A percentile compares a stretch with the other conserved stretches of the same genome.
Evolutionary conservation across 2,888 invertebrate genomes (phyloP).

Genomic region (Cataglyphis livida): DNA sequence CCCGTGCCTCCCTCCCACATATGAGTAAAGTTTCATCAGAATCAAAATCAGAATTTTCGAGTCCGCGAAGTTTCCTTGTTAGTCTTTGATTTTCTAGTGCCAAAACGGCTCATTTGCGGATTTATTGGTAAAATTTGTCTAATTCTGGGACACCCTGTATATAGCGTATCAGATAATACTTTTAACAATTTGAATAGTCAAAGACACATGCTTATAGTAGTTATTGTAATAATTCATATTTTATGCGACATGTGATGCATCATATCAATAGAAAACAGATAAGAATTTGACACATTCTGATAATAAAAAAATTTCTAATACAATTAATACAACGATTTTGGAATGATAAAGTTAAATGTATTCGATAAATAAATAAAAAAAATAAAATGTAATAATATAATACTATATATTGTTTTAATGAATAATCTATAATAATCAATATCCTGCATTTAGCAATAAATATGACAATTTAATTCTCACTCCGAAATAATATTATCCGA

Average conservation of each 20-base stretch:
- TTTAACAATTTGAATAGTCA: not conserved
- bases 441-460: not conserved
- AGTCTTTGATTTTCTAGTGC: no score
- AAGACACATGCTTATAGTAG: not conserved
- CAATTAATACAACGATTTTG: not conserved
- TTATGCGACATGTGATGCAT: no score
- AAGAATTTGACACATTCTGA: not conserved
- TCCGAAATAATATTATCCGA: not conserved
- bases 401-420: not conserved
- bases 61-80: no score
- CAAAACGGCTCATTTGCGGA: no score
- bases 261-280: not conserved
- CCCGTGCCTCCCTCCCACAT: no score
- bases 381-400: slow-evolving; percentile 20
- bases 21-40: no score
- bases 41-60: no score
- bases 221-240: not conserved
- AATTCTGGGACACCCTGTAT: not conserved
- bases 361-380: not conserved
- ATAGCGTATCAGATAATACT: not conserved
- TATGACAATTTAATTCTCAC: not conserved
- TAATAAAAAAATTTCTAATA: not conserved
- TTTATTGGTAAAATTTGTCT: no score
- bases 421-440: not conserved
- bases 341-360: not conserved